These are phyloP conservation scores for Mugil cephalus DNA, from an alignment of 2,113 vertebrate species.

Conservation along the genomic window DNA sequence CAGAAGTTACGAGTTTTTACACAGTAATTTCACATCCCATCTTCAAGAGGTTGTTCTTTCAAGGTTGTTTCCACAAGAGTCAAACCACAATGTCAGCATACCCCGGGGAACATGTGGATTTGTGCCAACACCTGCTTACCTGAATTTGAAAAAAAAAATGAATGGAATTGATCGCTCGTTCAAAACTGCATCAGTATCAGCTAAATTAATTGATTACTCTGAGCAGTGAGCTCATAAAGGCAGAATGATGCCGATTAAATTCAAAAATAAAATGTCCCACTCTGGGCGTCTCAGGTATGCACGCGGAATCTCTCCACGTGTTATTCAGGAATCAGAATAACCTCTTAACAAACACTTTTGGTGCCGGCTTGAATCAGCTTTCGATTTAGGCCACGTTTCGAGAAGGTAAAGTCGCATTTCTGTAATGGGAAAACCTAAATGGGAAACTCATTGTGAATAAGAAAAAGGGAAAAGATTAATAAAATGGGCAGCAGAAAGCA, in stretches of 20 bases:
- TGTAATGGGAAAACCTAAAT: slow-evolving; percentile 82
- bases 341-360: slow-evolving; percentile 64
- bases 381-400: slow-evolving; percentile 77
- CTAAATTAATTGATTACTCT: slow-evolving; percentile 49
- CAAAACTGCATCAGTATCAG: slow-evolving; percentile 32
- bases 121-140: slow-evolving; percentile 26
- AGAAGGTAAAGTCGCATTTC: slow-evolving; percentile 38
- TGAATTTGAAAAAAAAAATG: neutral
- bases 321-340: slow-evolving; percentile 65
- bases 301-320: slow-evolving; percentile 5
- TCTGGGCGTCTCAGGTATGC: slow-evolving; percentile 34
- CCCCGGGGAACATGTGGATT: slow-evolving; percentile 5
- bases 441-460: slow-evolving; percentile 84
- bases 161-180: slow-evolving; percentile 15
- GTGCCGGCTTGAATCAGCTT: slow-evolving; percentile 42
- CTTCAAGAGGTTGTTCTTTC: slow-evolving; percentile 35
- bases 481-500: slow-evolving; percentile 85
- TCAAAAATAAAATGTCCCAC: slow-evolving; percentile 49
- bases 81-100: neutral
- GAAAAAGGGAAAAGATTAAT: slow-evolving; percentile 85
- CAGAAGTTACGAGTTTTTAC: slow-evolving; percentile 25
- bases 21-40: slow-evolving; percentile 54
- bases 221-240: slow-evolving; percentile 31
- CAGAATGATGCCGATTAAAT: slow-evolving; percentile 60
- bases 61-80: slow-evolving; percentile 28